A percentile compares a stretch with the other conserved stretches of the same genome.
These are phyloP conservation scores for Synergus japonicus DNA, from an alignment of 2,888 invertebrate species.

Conservation along the genomic window DNA sequence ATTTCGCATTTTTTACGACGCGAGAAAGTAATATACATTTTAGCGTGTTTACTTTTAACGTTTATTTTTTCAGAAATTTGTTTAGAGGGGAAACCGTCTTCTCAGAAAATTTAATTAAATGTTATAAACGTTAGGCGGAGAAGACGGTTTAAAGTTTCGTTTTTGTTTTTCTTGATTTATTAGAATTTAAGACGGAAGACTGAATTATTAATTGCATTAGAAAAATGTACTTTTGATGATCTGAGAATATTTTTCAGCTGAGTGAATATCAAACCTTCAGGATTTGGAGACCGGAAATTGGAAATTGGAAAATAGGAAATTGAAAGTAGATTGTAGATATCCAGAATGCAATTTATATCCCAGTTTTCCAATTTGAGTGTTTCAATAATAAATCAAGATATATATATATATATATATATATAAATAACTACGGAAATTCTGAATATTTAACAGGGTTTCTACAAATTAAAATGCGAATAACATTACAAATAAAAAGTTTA, in stretches of 20 bases:
- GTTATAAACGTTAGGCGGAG: neutral
- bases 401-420: neutral
- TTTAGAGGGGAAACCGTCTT: neutral
- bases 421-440: neutral
- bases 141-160: neutral
- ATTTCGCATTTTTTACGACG: neutral
- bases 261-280: neutral
- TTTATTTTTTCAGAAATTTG: neutral
- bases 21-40: neutral
- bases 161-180: neutral
- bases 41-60: conserved; percentile 1
- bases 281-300: neutral
- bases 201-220: neutral
- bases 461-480: no score
- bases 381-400: neutral
- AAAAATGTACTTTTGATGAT: neutral
- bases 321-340: neutral
- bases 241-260: neutral
- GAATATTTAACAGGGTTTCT: no score
- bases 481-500: no score
- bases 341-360: neutral
- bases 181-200: neutral
- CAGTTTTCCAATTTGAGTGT: neutral
- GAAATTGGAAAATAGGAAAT: conserved; percentile 7
- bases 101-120: conserved; percentile 9